Base-by-base conservation (phyloP, 2,797 vertebrate species). In the Argentina silus region DNA sequence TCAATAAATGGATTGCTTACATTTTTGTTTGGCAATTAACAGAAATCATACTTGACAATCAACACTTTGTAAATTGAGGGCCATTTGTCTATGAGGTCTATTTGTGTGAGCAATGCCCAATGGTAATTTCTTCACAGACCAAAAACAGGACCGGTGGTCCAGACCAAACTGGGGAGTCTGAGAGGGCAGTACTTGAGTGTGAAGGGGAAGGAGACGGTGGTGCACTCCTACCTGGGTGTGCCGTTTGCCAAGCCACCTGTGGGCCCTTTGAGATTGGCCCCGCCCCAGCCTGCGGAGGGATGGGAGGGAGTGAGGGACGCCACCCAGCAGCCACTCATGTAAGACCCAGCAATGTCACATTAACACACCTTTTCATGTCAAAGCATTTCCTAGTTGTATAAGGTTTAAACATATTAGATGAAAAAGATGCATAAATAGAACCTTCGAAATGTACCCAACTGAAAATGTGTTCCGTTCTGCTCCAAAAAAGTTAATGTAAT, bases 181-280 rank as follows among this genome's bases (percentile, higher is more conserved):
- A 91, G 77, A 74, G 94, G 94, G 2, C 48, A 76, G 60, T 81
- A 88, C 80, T 27, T 86, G 56, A 87, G 47, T 3, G 91, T 93
- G 2, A 93, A 91, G 74, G 92, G 89, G 67, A 90, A 81, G 0
- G 90, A 91, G 63, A 73, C 42, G 0, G 72, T 86, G 3, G 86
- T 91, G 72, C 86, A 93, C 68, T 78, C 90, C 82, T 95, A 80
- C 81, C 71, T 94, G 72, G 88, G 90, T 0, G 67, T 95, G 56
- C 93, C 93, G 3, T 95, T 92, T 79, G 93, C 93, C 0, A 88
- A 89, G 72, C 89, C 93, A 11, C 93, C 94, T 0, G 9, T 93
- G 0, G 92, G 91, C 9, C 87, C 89, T 61, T 85, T 92, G 66
- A 92, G 93, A 78, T 81, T 93, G 75, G 70, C 87, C 72, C 83